phyloP scores from a whole-genome alignment of 2,113 vertebrate species.

The Chitala chitala region DNA sequence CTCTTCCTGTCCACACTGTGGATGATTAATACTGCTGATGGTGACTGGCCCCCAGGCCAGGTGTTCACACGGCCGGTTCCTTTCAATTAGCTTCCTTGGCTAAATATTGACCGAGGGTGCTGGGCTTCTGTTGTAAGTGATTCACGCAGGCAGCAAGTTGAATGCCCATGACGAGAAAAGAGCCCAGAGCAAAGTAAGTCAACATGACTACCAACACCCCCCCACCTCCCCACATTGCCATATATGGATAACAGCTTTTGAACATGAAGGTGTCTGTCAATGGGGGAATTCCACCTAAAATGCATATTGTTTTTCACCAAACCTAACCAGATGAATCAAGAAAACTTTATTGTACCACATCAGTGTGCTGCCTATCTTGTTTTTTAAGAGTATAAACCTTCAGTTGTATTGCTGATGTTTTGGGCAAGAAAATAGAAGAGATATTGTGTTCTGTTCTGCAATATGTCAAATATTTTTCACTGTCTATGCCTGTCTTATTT shows the following conservation, averaged over 20 bases:
- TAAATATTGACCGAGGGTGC: constrained; percentile 19
- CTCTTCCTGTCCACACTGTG: constrained; percentile 53
- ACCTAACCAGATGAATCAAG: neutral
- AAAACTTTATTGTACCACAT: neutral
- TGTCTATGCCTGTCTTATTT: no score
- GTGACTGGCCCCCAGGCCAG: constrained; percentile 37
- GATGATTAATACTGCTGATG: constrained; percentile 59
- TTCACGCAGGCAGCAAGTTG: neutral
- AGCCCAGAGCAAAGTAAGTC: neutral
- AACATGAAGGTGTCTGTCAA: neutral
- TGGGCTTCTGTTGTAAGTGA: constrained; percentile 23
- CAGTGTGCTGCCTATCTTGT: neutral
- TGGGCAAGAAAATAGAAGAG: no score
- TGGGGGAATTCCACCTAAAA: neutral
- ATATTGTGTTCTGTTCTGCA: no score
- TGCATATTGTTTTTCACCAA: neutral
- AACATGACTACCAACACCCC: neutral
- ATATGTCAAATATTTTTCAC: neutral
- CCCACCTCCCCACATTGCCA: neutral
- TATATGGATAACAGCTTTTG: neutral
- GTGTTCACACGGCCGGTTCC: constrained; percentile 43
- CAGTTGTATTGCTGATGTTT: no score
- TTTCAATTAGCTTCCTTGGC: constrained; percentile 33
- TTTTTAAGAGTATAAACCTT: neutral
- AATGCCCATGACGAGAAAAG: neutral